phyloP scores from a whole-genome alignment of 1,140 invertebrate species.

The Drosophila bifasciata region DNA sequence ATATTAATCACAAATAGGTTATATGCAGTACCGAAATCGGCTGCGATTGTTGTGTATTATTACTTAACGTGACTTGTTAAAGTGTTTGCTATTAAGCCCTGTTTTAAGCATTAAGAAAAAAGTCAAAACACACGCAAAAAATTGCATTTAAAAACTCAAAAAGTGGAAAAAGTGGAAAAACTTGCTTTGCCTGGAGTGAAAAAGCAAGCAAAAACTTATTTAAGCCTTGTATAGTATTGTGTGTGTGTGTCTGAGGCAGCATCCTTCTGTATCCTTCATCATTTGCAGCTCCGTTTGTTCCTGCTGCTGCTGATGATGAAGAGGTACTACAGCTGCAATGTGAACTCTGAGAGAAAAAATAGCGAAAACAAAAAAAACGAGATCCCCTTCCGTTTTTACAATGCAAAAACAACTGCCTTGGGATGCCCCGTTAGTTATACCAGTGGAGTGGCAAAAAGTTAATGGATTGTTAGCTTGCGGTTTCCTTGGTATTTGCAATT shows the following conservation, averaged over 20 bases:
- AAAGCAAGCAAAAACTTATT: slow-evolving; percentile 47
- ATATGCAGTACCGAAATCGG: neutral
- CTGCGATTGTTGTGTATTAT: neutral
- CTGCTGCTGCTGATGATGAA: slow-evolving; percentile 63
- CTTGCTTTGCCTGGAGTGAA: slow-evolving; percentile 51
- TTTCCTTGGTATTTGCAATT: slow-evolving; percentile 73
- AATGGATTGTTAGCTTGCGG: slow-evolving; percentile 81
- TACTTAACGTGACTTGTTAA: neutral
- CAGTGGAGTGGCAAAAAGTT: slow-evolving; percentile 77
- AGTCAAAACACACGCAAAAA: slow-evolving; percentile 26
- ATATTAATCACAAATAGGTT: slow-evolving; percentile 30
- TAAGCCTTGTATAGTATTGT: slow-evolving; percentile 42
- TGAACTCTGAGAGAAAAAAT: slow-evolving; percentile 34
- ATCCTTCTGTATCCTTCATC: slow-evolving; percentile 64
- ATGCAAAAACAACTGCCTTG: slow-evolving; percentile 60
- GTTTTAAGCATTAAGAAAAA: neutral
- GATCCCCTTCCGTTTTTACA: slow-evolving; percentile 34
- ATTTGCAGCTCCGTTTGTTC: slow-evolving; percentile 55
- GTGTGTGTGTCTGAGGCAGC: slow-evolving; percentile 35
- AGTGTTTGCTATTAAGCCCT: neutral
- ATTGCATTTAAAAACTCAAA: slow-evolving; percentile 57
- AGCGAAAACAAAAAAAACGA: slow-evolving; percentile 13
- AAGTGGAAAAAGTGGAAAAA: slow-evolving; percentile 66
- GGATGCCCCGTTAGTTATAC: slow-evolving; percentile 57
- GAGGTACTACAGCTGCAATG: slow-evolving; percentile 54